Conservation (phyloP, 1,140 invertebrate genomes). For the Pygmarrhopalites habei region DNA sequence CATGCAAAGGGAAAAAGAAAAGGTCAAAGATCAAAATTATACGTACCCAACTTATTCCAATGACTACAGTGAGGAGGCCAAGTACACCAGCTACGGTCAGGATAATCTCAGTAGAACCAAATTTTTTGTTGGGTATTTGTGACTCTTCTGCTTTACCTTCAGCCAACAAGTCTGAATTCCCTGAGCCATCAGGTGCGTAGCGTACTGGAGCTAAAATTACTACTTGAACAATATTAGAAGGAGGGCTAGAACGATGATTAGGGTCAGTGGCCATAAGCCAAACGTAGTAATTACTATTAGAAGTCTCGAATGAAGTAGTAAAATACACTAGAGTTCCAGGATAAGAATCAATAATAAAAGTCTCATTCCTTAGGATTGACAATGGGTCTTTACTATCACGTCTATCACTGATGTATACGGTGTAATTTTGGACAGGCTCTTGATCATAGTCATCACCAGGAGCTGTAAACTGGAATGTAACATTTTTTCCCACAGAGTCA, state of each 20-base stretch:
- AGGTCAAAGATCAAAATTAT: no score
- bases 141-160: no score
- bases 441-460: constrained; percentile 38
- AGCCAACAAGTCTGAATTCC: not conserved
- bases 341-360: not conserved
- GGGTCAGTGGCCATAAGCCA: not conserved
- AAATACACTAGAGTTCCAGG: not conserved
- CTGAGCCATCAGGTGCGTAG: not conserved
- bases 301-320: not conserved
- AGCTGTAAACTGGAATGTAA: constrained; percentile 30
- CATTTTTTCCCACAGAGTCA: constrained; percentile 12
- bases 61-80: constrained; percentile 20
- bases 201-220: not conserved
- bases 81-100: constrained; percentile 27
- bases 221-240: constrained; percentile 12
- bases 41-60: constrained; percentile 5
- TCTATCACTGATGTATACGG: constrained; percentile 22
- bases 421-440: constrained; percentile 24
- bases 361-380: not conserved
- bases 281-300: not conserved
- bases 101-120: constrained; percentile 17
- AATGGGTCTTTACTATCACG: not conserved
- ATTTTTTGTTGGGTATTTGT: no score
- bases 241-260: not conserved
- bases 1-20: no score